Percentiles rank a stretch among this genome's conserved stretches.
Conservation (phyloP, 2,113 vertebrate species). For the Corythaixoides concolor region DNA sequence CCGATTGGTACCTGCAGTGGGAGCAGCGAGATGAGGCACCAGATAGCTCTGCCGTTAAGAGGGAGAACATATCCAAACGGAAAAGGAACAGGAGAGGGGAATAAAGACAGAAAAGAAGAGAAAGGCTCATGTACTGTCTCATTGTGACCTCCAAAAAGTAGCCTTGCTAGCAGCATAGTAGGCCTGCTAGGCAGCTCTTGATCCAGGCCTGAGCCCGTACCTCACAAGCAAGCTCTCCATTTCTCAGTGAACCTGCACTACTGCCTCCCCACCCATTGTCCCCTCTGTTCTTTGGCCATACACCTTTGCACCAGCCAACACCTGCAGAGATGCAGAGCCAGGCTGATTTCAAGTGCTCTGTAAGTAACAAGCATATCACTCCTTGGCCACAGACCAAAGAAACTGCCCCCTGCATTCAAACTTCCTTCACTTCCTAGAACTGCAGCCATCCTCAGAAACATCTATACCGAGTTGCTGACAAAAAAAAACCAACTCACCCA, state of each 20-base stretch:
- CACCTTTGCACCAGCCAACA: neutral
- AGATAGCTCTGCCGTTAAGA: neutral
- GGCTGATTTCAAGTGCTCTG: neutral
- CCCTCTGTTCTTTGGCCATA: neutral
- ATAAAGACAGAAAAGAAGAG: conserved; percentile 31
- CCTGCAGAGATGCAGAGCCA: neutral
- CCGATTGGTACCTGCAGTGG: conserved; percentile 87
- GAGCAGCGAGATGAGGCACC: conserved; percentile 37
- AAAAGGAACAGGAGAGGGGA: neutral
- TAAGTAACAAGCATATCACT: neutral
- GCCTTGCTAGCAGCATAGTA: neutral
- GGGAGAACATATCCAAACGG: neutral
- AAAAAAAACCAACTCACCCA: conserved; percentile 79
- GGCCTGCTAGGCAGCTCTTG: neutral
- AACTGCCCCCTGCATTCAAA: neutral
- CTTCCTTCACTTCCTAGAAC: neutral
- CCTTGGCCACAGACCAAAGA: neutral
- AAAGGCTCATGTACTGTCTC: neutral
- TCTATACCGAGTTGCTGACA: neutral
- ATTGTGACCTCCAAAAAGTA: neutral
- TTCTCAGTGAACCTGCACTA: neutral
- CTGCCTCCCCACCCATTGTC: neutral
- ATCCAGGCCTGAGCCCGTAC: neutral
- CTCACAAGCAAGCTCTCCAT: neutral
- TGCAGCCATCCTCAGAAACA: neutral